Conservation (phyloP, 2,888 invertebrate species). For the Drosophila demipolita region DNA sequence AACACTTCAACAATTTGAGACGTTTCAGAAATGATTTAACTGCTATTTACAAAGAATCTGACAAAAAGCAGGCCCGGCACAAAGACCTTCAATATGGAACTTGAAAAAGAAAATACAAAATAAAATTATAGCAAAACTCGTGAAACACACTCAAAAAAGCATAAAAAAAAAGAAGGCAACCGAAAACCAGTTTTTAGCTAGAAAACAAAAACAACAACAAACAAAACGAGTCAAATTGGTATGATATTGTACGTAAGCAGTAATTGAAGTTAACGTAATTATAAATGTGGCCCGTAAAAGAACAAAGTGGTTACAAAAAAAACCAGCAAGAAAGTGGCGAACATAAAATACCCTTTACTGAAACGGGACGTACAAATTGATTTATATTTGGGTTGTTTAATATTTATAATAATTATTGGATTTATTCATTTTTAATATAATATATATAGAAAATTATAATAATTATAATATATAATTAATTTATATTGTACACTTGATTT, state of each 20-base stretch:
- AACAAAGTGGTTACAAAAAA: constrained; percentile 19
- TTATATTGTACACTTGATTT: neutral
- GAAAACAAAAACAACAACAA: constrained; percentile 29
- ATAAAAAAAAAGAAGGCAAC: constrained; percentile 3
- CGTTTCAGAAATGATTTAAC: constrained; percentile 53
- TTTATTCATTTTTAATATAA: neutral
- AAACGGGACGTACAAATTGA: neutral
- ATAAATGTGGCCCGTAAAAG: constrained; percentile 58
- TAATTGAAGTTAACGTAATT: constrained; percentile 78
- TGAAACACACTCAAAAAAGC: constrained; percentile 16
- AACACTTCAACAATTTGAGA: constrained; percentile 30
- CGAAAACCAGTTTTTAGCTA: constrained; percentile 59
- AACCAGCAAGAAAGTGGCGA: neutral
- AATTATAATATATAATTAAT: neutral
- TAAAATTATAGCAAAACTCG: constrained; percentile 72
- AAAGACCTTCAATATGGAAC: constrained; percentile 55
- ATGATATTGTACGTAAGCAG: constrained; percentile 74
- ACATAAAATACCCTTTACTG: constrained; percentile 5
- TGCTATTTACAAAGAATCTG: constrained; percentile 49
- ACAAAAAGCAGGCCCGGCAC: constrained; percentile 48
- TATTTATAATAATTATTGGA: neutral
- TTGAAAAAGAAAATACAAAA: constrained; percentile 55
- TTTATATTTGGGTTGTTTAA: neutral
- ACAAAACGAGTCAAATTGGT: constrained; percentile 45
- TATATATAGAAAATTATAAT: no score